Base-by-base conservation (phyloP, 2,888 invertebrate species). In the Euzophera pinguis region DNA sequence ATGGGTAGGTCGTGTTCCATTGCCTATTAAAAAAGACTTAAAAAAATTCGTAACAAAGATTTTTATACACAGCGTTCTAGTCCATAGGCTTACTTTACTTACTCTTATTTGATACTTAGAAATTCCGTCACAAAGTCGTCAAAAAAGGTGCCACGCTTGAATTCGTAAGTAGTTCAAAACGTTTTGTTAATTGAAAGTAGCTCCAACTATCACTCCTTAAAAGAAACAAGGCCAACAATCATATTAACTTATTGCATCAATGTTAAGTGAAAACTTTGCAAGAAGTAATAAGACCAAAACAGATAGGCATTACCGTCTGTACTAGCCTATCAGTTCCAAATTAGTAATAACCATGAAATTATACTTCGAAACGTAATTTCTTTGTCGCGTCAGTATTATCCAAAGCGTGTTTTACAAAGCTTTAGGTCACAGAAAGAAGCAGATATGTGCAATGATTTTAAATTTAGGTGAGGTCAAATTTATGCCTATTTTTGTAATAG, bases 311-410 rank as follows among this genome's bases (percentile, higher is more conserved):
- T 45, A 10, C 38, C 37, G 29, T 12, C 45, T 22, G 3, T 22
- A 22, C 45, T 34, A 45, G 32, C 13, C 22, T 49, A 49, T 13
- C 13, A 38, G 29, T 29, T 17, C 27, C 53, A 53, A 53, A 55
- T 53, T 47, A 54, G 37, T 57, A 57, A 57, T 57, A 56, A 53
- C 47, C 61, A 53, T 54, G 56, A 60, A 62, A 59, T 65, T 58
- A 59, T 61, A 48, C 34, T 45, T 32, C 54, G 10, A 16, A 52
- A 48, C 29, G 22, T 48, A 47, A 54, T 50, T 47, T 27, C 42
- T 37, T 34, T 22, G 43, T 22, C 42, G 38, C 27, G 38, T 13
- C 38, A 38, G 38, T 14, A 39, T 38, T 49, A 49, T 38, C 48
- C 27, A 49, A 52, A 47, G 60, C 60, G 59, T 59, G 60, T 59